These are phyloP conservation scores for Otocyon megalotis DNA, from an alignment of 2,113 vertebrate species.

Conservation along the genomic window DNA sequence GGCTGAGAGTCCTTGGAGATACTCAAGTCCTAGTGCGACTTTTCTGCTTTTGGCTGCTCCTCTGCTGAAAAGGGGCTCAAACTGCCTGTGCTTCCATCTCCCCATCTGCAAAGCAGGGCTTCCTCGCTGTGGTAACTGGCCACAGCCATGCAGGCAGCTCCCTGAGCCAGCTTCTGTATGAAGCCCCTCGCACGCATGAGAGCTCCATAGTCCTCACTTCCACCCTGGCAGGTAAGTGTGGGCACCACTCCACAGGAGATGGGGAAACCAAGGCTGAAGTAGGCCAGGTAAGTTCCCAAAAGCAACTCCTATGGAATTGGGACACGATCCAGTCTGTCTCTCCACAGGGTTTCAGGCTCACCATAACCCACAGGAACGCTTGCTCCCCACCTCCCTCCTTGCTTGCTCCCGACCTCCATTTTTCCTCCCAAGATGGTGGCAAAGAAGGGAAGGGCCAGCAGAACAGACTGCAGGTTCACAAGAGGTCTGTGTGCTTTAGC, in stretches of 20 bases:
- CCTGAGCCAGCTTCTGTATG: not conserved
- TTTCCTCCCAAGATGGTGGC: not conserved
- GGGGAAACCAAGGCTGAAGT: not conserved
- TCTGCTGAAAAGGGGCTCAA: not conserved
- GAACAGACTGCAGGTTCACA: not conserved
- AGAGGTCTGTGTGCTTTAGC: fast-evolving
- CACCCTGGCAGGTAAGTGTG: not conserved
- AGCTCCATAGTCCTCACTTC: not conserved
- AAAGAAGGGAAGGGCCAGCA: not conserved
- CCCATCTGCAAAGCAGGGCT: not conserved
- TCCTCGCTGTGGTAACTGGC: not conserved
- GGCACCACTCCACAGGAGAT: not conserved
- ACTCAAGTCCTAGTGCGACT: not conserved
- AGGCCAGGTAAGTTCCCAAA: not conserved
- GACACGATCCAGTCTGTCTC: not conserved
- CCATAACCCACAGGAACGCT: not conserved
- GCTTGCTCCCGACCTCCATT: no score
- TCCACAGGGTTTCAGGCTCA: not conserved
- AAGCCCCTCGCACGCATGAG: not conserved
- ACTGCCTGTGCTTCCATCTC: not conserved
- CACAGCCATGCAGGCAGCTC: not conserved
- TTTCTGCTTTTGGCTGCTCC: not conserved
- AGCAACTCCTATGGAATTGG: not conserved
- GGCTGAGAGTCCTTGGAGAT: not conserved
- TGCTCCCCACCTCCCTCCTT: not conserved